Evolutionary conservation across 2,113 vertebrate genomes (phyloP), one percentile per base, ranked within the genome.

Genomic region (Thermophis baileyi): DNA sequence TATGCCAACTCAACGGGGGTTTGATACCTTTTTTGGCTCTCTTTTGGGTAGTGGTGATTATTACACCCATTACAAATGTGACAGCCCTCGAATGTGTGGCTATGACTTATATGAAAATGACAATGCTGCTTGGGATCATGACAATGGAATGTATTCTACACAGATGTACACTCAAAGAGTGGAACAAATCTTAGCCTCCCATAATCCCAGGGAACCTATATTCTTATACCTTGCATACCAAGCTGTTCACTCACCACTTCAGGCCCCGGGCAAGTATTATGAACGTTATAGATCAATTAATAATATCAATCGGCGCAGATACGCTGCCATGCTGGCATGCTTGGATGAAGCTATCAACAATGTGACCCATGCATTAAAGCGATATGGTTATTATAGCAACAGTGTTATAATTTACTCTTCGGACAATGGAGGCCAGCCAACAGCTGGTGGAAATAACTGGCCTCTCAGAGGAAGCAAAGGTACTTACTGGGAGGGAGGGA

Each of bases 41-140:
- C 98, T 99, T 27, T 95, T 99, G 20, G 99, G 99, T 87, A 99
- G 99, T 7, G 99, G 99, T 0, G 99, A 99, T 97, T 99, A 99
- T 95, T 99, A 99, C 92, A 99, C 98, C 35, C 99, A 99, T 96
- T 99, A 99, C 94, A 99, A 99, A 95, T 99, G 99, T 88, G 99
- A 99, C 95, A 98, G 99, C 20, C 98, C 99, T 0, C 98, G 99
- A 1, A 98, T 98, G 94, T 99, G 99, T 55, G 99, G 99, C 94
- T 99, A 99, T 2, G 99, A 99, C 96, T 97, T 99, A 60, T 98
- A 99, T 4, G 99, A 99, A 96, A 99, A 99, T 0, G 98, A 99
- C 94, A 98, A 98, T 1, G 99, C 98, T 0, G 99, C 99, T 51
- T 99, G 99, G 99, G 98, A 99, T 85, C 98, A 99, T 0, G 98